These are phyloP conservation scores for human DNA, from an alignment of 2,113 vertebrate species.

Conservation along the genomic window GRCh38 chr3:164494001-164494500, in stretches of 20 bases:
- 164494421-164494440: background rate
- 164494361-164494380: background rate
- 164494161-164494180: background rate
- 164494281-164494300: background rate
- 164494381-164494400: background rate
- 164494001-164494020: background rate
- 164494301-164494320: background rate
- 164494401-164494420: background rate
- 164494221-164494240: background rate
- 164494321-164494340: background rate
- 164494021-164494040: background rate
- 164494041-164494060: background rate
- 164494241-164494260: background rate
- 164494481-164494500: background rate
- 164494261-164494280: background rate
- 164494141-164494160: background rate
- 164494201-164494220: background rate
- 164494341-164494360: background rate
- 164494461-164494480: background rate
- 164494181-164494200: background rate
- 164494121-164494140: background rate
- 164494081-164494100: background rate
- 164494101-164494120: background rate
- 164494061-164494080: background rate
- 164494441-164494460: background rate